Evolutionary conservation across 1,140 invertebrate genomes (phyloP), one percentile per base, ranked within the genome.

Genomic region (Mya arenaria): DNA sequence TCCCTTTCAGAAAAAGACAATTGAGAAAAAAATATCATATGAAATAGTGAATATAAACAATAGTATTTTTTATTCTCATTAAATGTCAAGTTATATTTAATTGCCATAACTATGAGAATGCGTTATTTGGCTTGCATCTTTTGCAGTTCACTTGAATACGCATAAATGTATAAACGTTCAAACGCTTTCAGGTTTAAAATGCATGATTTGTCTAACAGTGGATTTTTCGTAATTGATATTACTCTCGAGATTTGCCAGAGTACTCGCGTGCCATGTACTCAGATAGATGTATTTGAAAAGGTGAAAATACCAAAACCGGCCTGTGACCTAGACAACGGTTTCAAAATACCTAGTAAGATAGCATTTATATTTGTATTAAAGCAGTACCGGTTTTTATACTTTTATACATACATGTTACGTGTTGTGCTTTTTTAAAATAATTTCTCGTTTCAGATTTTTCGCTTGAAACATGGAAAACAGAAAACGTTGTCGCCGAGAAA

Each of bases 191-290:
- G 73, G 15, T 75, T 75, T 44, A 13, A 55, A 19, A 73, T 82
- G 1, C 79, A 82, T 44, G 74, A 85, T 30, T 25, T 82, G 56
- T 41, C 25, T 4, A 37, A 37, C 15, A 55, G 78, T 48, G 69
- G 68, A 13, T 62, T 69, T 5, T 74, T 78, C 23, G 32, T 82
- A 6, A 62, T 85, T 8, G 65, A n/a, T 32, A 13, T 85, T 17
- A 69, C 78, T 15, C 8, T 85, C 2, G 73, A 56, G 30, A 41
- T 85, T 25, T 85, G 84, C 48, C 78, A 65, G 6, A 62, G 52
- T 48, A 39, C 55, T n/a, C 55, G 74, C 39, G 19, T 34, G 52
- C 10, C 41, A 17, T 84, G 83, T 74, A 5, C 52, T 13, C n/a
- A 72, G 19, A 37, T 84, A 15, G 1, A 30, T 13, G 28, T 79